A percentile compares a stretch with the other conserved stretches of the same genome.
These are phyloP conservation scores for Takifugu rubripes DNA, from an alignment of 2,797 vertebrate genomes.

Conservation along the genomic window DNA sequence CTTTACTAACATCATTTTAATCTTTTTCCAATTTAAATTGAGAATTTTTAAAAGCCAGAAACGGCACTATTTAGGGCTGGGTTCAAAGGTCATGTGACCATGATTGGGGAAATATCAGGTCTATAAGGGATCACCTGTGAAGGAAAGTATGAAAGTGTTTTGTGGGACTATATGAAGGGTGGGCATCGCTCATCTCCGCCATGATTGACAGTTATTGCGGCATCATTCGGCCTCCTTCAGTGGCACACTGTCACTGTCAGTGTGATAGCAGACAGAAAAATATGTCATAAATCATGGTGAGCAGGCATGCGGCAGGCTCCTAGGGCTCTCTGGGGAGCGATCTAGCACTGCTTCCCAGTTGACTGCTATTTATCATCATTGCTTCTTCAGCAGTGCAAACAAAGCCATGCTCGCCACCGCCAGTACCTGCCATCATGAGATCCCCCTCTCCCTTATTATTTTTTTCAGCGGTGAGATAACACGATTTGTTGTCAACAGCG, in stretches of 20 bases:
- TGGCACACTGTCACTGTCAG: neutral
- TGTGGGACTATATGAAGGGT: slow-evolving; percentile 76
- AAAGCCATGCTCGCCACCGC: slow-evolving; percentile 70
- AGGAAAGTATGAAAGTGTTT: slow-evolving; percentile 83
- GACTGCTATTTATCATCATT: slow-evolving; percentile 84
- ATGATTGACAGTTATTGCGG: slow-evolving; percentile 91
- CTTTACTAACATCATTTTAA: too few species aligned
- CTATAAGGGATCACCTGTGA: neutral
- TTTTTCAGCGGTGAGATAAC: slow-evolving; percentile 76
- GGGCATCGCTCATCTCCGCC: slow-evolving; percentile 76
- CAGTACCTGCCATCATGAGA: slow-evolving; percentile 71
- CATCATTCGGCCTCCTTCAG: slow-evolving; percentile 80
- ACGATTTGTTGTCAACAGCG: slow-evolving; percentile 89
- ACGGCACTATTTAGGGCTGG: too few species aligned
- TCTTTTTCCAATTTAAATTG: too few species aligned
- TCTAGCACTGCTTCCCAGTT: slow-evolving; percentile 80
- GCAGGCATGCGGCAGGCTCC: slow-evolving; percentile 78
- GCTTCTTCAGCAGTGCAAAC: slow-evolving; percentile 71
- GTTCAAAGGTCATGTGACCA: neutral
- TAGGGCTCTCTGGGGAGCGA: slow-evolving; percentile 81
- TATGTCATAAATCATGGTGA: slow-evolving; percentile 84
- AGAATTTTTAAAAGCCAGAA: too few species aligned
- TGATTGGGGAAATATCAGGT: too few species aligned
- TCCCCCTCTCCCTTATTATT: slow-evolving; percentile 8
- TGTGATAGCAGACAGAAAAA: slow-evolving; percentile 87